Evolutionary conservation across 2,113 vertebrate genomes (phyloP).

Genomic region (Aegotheles bennettii): DNA sequence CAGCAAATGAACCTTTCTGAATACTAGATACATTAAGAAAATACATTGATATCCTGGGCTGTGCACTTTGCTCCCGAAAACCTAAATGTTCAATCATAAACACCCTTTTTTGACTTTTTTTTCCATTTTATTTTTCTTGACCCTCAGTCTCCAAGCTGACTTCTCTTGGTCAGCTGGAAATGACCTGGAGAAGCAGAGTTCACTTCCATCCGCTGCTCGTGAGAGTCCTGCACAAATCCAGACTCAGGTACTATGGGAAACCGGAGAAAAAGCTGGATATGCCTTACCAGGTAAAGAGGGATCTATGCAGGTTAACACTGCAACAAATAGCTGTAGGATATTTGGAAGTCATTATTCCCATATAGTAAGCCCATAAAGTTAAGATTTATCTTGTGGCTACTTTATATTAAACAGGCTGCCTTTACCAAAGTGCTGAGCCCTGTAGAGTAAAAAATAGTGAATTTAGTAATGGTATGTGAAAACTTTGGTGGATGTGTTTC

Average conservation of each 20-base stretch:
- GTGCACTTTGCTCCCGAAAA: not conserved
- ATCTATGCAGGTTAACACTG: not conserved
- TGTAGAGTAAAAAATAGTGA: not conserved
- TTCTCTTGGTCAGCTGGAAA: constrained; percentile 78
- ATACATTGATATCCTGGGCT: fast-evolving
- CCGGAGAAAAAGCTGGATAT: constrained; percentile 76
- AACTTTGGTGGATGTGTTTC: not conserved
- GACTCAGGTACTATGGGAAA: constrained; percentile 88
- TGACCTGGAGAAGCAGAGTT: constrained; percentile 61
- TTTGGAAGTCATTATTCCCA: not conserved
- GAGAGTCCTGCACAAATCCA: constrained; percentile 86
- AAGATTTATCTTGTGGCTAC: not conserved
- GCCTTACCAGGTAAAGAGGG: constrained; percentile 85
- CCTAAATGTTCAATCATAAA: not conserved
- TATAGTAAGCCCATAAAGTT: not conserved
- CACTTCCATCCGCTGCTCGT: constrained; percentile 82
- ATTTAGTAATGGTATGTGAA: not conserved
- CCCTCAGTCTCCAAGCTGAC: constrained; percentile 77
- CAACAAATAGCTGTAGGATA: not conserved
- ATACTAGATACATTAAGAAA: not conserved
- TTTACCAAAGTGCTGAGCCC: not conserved
- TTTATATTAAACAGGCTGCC: not conserved
- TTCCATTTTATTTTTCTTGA: not conserved
- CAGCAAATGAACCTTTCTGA: not conserved
- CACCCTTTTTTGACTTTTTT: not conserved